Conservation (phyloP, 2,888 invertebrate genomes). For the Tetheella fluctuosa region DNA sequence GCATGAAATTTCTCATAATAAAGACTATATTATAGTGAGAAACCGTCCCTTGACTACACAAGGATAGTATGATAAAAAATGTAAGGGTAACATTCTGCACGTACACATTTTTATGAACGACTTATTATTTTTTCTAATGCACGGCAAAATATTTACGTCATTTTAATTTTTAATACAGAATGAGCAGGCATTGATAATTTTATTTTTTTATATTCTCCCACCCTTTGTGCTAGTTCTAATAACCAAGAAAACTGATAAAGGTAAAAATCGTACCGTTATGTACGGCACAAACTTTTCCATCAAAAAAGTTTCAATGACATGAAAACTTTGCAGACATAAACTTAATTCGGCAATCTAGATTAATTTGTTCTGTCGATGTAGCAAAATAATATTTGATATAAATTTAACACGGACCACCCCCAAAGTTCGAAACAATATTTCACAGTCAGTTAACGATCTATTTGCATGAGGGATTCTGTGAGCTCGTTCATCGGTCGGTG, state of each 20-base stretch:
- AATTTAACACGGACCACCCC: constrained; percentile 63
- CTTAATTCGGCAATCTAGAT: constrained; percentile 38
- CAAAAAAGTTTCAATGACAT: constrained; percentile 18
- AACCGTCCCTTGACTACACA: constrained; percentile 10
- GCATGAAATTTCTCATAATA: background rate
- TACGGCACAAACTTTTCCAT: too few species aligned
- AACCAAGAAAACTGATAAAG: too few species aligned
- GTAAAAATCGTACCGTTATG: too few species aligned
- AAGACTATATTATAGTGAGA: background rate
- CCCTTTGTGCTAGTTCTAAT: too few species aligned
- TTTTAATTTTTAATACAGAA: background rate
- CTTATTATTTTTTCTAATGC: background rate
- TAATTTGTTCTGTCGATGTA: constrained; percentile 34
- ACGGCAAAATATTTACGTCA: background rate
- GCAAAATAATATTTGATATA: constrained; percentile 37
- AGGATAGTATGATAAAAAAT: constrained; percentile 14
- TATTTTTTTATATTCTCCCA: too few species aligned
- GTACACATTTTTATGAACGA: background rate
- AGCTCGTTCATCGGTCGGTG: constrained; percentile 50
- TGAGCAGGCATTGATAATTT: background rate
- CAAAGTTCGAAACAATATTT: constrained; percentile 67
- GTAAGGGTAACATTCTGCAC: constrained; percentile 13
- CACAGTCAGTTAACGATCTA: constrained; percentile 74
- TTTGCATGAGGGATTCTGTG: constrained; percentile 64
- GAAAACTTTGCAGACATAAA: constrained; percentile 43